Evolutionary conservation across 2,888 invertebrate genomes (phyloP), one percentile per base, ranked within the genome.

Genomic region (Cataglyphis cursor): DNA sequence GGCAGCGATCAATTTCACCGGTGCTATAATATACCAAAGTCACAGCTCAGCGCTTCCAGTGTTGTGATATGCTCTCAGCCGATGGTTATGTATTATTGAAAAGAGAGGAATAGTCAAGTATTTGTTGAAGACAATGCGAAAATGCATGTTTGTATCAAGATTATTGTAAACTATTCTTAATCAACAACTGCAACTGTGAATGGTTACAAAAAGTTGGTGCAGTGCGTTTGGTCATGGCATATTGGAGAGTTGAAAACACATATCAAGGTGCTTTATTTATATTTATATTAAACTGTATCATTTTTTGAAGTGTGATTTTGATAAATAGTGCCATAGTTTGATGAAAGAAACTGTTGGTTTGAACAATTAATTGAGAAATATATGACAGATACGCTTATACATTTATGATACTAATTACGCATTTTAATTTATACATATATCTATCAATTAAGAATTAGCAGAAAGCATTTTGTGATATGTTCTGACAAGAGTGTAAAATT

Each of bases 21-120:
- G 97, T 62, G 97, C 97, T 83, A 96, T 97, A 89, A 96, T 97
- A 89, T 97, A 97, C 94, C 96, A 96, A 92, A 97, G 96, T 90
- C 97, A 97, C 93, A 97, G 97, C 94, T 96, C 97, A 61, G 97
- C 97, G 48, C 96, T 96, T 84, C 97, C 96, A 92, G 95, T 97
- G 83, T 95, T 96, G 93, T 96, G 95, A 96, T 91, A 86, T 88
- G 83, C 51, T 73, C 8, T 80, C 28, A 59, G 9, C 0, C 59
- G 24, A 18, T 35, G 24, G 15, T 80, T 48, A 12, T 24, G 24
- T 44, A 12, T 65, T 18, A 9, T n/a, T n/a, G 28, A 78, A 21
- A 35, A 18, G 12, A 41, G 24, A 51, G 10, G 12, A 76, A 5
- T 35, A 28, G 1, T 68, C 24, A 35, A 62, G 54, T 54, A 24